Evolutionary conservation across 2,888 invertebrate species (phyloP), one percentile per base, ranked within the genome.

Genomic region (Nomada lathburiana): DNA sequence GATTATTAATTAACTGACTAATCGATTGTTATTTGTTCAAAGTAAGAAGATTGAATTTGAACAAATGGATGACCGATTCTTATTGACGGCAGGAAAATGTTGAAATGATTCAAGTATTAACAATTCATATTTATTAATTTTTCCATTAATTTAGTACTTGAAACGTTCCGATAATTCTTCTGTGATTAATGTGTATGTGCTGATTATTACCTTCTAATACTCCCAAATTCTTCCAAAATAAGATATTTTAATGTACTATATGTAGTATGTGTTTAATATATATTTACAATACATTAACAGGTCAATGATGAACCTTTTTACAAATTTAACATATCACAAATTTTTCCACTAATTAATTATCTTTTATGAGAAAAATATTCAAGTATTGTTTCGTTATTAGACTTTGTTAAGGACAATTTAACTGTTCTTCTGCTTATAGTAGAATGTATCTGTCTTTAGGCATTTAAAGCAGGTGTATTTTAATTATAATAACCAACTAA

Each of bases 11-110:
- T 55, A 52, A 68, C 29, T 16, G 23, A 62, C 53, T 5, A 18
- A 67, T 42, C 18, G 65, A 59, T 67, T 67, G 64, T 16, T 29
- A 44, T 44, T 47, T 73, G 47, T 73, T 65, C 47, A 59, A 52
- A 44, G 42, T 16, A 4, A 57, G 20, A 50, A 18, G 59, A 59
- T 65, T 64, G 36, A 1, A 68, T 68, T 60, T 16, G 50, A 26
- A 44, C 62, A 29, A 62, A 29, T 3, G 16, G 44, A n/a, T 36
- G 52, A 69, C 62, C 44, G 20, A 62, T 69, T 68, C 55, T 50
- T 29, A 52, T 76, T 76, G 75, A 50, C 68, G 55, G 50, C 47
- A 63, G 20, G 18, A 47, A 57, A 55, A 76, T 20, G 9, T 44
- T 47, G 16, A 16, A 47, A 47, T 47, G 47, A 16, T 47, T 47